Evolutionary conservation across 2,797 vertebrate species (phyloP), one percentile per base, ranked within the genome.

Genomic region (Loriculus beryllinus): DNA sequence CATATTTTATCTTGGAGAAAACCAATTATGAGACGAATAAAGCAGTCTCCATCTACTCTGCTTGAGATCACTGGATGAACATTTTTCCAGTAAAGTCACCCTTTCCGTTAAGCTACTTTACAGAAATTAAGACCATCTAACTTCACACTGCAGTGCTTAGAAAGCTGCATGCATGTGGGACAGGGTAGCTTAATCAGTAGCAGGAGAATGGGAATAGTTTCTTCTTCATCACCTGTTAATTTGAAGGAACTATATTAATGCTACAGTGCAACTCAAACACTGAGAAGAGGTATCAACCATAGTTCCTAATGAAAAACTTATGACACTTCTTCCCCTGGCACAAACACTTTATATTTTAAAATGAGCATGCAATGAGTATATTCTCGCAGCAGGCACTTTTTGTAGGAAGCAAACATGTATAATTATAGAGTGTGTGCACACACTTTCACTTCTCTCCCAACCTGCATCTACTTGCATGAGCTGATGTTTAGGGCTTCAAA

Each of bases 361-460:
- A 82, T 7, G 22, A 91, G 54, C 31, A 51, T 2, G 28, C 62
- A 65, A n/a, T 12, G 23, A 72, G 80, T 28, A 37, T 37, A 59
- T 80, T 92, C 54, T 88, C 22, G 3, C 79, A 79, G 62, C 25
- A 75, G 86, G 14, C 57, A 33, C 77, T 70, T 76, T 52, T 54
- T 76, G 43, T 14, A 67, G 43, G 47, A 95, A 75, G 63, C 60
- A 52, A 92, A 86, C 56, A 35, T 1, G 2, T 8, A 4, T 68
- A 80, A 89, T 75, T 57, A 81, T 35, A 65, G 72, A 29, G 59
- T 8, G 47, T 4, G 4, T 40, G 67, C 10, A 62, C 14, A 79
- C 86, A 78, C 80, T 92, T 94, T 95, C 91, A 88, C 90, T 94
- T 94, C 82, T 91, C 82, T 65, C 62, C 52, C 60, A 74, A 64